These are phyloP conservation scores for Anisognathus igniventris DNA, from an alignment of 2,797 vertebrate species.

Conservation along the genomic window DNA sequence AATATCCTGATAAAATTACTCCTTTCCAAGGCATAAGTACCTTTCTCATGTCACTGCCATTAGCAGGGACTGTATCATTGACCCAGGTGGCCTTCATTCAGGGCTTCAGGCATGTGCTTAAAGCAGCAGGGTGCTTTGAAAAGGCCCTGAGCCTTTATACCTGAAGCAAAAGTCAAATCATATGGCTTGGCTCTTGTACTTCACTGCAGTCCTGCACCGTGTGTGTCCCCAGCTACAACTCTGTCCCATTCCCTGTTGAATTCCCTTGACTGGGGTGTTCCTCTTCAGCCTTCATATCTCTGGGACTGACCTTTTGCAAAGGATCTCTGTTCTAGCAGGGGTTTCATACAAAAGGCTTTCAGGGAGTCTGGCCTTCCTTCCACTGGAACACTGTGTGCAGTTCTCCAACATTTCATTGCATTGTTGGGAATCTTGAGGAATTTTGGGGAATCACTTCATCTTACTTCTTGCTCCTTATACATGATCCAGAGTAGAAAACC, in stretches of 20 bases:
- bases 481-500: neutral
- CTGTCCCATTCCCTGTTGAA: neutral
- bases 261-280: fast-evolving
- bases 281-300: neutral
- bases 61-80: neutral
- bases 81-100: neutral
- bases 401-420: neutral
- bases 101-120: neutral
- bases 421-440: neutral
- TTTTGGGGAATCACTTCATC: neutral
- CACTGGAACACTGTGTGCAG: neutral
- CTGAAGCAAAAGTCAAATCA: fast-evolving
- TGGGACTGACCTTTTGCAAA: neutral
- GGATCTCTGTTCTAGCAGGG: neutral
- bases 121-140: neutral
- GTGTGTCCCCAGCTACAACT: fast-evolving
- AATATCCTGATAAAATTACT: neutral
- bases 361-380: neutral
- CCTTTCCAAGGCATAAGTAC: neutral
- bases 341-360: neutral
- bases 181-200: neutral
- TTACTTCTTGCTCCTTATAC: neutral
- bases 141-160: neutral
- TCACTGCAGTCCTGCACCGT: fast-evolving
- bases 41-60: neutral